Evolutionary conservation across 2,888 invertebrate species (phyloP), one percentile per base, ranked within the genome.

Genomic region (Synergus itoensis): DNA sequence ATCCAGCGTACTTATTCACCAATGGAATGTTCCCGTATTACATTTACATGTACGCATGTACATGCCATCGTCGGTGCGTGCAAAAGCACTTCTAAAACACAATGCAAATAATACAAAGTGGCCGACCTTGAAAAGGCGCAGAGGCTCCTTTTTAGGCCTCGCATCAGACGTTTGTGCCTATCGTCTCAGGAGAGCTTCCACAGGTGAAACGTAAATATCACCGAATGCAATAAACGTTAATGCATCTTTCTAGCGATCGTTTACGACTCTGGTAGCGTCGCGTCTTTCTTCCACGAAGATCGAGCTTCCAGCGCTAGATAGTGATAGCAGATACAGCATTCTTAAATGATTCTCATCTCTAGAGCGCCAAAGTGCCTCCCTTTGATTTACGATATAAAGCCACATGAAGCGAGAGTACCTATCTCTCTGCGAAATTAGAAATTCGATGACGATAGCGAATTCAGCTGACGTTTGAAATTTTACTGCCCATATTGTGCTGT

Each of bases 41-140:
- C 21, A 48, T 69, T 43, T 45, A 45, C 43, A 69, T 69, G 21
- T 21, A 48, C 28, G 4, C 16, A 64, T 65, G 28, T 14, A 67
- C 43, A 28, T 45, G 45, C 43, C 43, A 48, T 69, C 45, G 48
- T 69, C 69, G 48, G 69, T 69, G 45, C 28, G 48, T 69, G 69
- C 48, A 69, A 48, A 36, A 53, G 36, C 8, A 28, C 73, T 36
- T 73, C 53, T 73, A 73, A 73, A 73, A 73, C 53, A 73, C 73
- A 73, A 73, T 73, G 73, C 53, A 73, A 73, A 73, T 73, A 73
- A 36, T 73, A 73, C 73, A 73, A 73, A 73, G 73, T 73, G 73
- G 53, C 73, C 11, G 73, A 53, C 73, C 73, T 73, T 73, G 73
- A 73, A 73, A 73, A 53, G 48, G 48, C 21, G 28, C 69, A 28